Base-by-base conservation (phyloP, 2,797 vertebrate species). In the Lerista edwardsae region DNA sequence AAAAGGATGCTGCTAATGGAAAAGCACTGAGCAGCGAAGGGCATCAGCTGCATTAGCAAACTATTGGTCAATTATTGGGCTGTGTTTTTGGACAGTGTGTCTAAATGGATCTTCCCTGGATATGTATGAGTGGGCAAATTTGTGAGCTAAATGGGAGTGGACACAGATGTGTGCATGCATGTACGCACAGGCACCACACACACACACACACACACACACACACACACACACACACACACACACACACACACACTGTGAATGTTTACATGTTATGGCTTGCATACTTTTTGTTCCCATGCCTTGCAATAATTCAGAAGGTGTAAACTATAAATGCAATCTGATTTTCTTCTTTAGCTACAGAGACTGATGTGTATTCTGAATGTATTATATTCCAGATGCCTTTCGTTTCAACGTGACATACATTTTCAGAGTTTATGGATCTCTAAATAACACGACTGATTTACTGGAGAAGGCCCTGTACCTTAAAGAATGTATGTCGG, bases 391-490 rank as follows among this genome's bases (percentile, higher is more conserved):
- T 89, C 34, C 88, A 98, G 98, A 61, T 82, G 44, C 89, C 80
- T 98, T 98, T 91, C 90, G 31, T 86, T 89, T 90, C 0, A 97
- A 97, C 0, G 76, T 91, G 36, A 96, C 95, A 83, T 98, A 98
- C 78, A 93, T 86, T 27, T 98, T 98, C 93, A 89, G 57, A 19
- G 86, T 98, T 82, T 97, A 97, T 77, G 96, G 93, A 75, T 97
- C 96, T 88, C 86, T 87, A 29, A 72, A 91, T 76, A 68, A 90
- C 62, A 94, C 75, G 84, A 81, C 96, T 80, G 88, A 4, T 77
- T 93, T 97, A 39, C 44, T 97, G 83, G 96, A 95, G 88, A 96
- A 95, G 91, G 95, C 87, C 21, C 97, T 97, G 83, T 98, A 98
- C 87, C 90, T 93, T 25, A 71, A 93, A 79, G 97, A 98, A 85